A percentile compares a stretch with the other conserved stretches of the same genome.
Conservation (phyloP, 2,888 invertebrate genomes). For the Macrosoma leucophasiata region DNA sequence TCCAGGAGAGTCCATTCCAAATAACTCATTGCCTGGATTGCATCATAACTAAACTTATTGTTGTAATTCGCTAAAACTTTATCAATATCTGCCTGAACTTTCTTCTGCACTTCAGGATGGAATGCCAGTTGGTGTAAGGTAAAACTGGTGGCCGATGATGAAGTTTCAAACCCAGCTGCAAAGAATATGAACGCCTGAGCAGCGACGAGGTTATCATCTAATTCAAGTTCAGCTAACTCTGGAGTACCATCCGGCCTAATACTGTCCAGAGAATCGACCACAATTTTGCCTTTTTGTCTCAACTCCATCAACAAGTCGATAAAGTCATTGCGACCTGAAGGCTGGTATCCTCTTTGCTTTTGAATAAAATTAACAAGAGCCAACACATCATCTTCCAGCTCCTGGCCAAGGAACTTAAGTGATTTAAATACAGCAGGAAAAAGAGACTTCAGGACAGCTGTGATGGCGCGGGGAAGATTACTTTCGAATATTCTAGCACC, state of each 20-base stretch:
- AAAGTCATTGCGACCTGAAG: constrained; percentile 38
- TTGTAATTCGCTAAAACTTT: constrained; percentile 35
- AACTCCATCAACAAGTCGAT: constrained; percentile 31
- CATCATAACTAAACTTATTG: constrained; percentile 44
- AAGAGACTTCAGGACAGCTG: constrained; percentile 33
- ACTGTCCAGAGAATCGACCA: constrained; percentile 29
- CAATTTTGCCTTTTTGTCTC: constrained; percentile 27
- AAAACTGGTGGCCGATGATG: constrained; percentile 55
- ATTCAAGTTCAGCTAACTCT: constrained; percentile 16
- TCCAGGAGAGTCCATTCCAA: constrained; percentile 47
- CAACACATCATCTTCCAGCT: constrained; percentile 38
- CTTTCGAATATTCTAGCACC: constrained; percentile 38
- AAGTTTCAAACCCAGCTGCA: constrained; percentile 66
- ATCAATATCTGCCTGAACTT: constrained; percentile 44
- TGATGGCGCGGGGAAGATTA: constrained; percentile 27
- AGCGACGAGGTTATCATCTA: constrained; percentile 24
- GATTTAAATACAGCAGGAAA: constrained; percentile 39
- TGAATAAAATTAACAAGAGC: constrained; percentile 40
- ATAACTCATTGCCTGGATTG: constrained; percentile 50
- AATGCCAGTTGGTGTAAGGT: constrained; percentile 51
- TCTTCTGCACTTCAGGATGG: constrained; percentile 41
- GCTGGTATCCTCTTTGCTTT: constrained; percentile 39
- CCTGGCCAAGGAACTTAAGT: constrained; percentile 33
- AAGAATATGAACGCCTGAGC: constrained; percentile 47
- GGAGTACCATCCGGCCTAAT: constrained; percentile 22